Evolutionary conservation across 1,140 invertebrate genomes (phyloP), one percentile per base, ranked within the genome.

Genomic region (Macrotrachela quadricornifera): DNA sequence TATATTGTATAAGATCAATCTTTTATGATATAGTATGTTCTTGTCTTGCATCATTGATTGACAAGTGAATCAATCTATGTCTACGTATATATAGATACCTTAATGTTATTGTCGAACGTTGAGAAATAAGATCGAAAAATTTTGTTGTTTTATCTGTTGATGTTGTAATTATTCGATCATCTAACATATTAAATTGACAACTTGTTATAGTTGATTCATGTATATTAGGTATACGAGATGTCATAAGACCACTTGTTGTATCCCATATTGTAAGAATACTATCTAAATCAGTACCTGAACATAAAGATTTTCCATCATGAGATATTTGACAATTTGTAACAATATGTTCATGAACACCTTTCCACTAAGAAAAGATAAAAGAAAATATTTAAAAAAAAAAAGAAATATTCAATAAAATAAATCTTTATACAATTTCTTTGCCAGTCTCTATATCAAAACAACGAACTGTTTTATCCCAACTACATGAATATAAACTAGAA

Each of bases 111-210:
- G 66, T 70, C n/a, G 52, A 61, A 37, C 57, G 62, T 16, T 56
- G 48, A 11, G 63, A 58, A 40, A 57, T 57, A 0, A 69, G 56
- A 54, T 70, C 68, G 53, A 57, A 69, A 54, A 68, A 64, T 56
- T 66, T 67, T 3, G 64, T 59, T 17, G 63, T 59, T 50, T 58
- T 60, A 56, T 70, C 68, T 61, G 66, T 67, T 17, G 68, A 70
- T 13, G 67, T 66, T 39, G 66, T 67, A 12, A 67, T 59, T 13
- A 70, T 56, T 55, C 64, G 61, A 42, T 63, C 63, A 59, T 67
- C 62, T 14, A 56, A 50, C 14, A 62, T 61, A 6, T 62, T 57
- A 59, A 70, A 70, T 30, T 58, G 56, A 41, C 60, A 60, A 38
- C 59, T 63, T 13, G 68, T 68, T 6, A 69, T 57, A 6, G 63